Conservation (phyloP, 2,888 invertebrate species). For the Erpobdella octoculata region DNA sequence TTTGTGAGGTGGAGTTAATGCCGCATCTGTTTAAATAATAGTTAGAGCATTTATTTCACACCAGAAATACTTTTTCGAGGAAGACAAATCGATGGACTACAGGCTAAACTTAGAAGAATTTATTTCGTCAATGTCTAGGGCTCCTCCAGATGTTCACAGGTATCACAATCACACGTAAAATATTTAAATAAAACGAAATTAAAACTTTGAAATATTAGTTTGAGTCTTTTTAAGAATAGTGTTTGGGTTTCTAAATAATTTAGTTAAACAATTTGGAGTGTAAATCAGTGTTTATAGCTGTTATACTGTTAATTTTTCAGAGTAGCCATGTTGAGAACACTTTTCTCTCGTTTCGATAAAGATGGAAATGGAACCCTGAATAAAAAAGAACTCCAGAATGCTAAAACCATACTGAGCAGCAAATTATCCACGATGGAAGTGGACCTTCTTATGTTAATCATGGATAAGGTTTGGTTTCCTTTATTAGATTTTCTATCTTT, state of each 20-base stretch:
- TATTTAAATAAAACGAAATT: too few relatives aligned
- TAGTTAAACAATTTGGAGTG: not conserved
- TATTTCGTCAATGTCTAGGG: conserved; percentile 31
- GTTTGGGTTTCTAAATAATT: too few relatives aligned
- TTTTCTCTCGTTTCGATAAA: conserved; percentile 34
- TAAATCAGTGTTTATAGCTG: too few relatives aligned
- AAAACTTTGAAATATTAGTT: too few relatives aligned
- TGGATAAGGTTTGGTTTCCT: conserved; percentile 27
- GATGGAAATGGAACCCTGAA: conserved; percentile 34
- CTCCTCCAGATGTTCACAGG: conserved; percentile 34
- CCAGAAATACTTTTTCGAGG: conserved; percentile 32
- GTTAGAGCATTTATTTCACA: not conserved
- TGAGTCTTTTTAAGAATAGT: not conserved
- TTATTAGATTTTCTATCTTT: too few relatives aligned
- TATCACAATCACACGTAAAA: not conserved
- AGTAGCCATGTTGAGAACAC: conserved; percentile 32
- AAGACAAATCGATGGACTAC: conserved; percentile 33
- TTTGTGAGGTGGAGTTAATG: too few relatives aligned
- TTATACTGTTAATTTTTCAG: too few relatives aligned
- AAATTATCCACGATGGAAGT: conserved; percentile 32
- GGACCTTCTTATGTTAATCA: conserved; percentile 31
- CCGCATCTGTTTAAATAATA: too few relatives aligned
- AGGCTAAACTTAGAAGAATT: conserved; percentile 34
- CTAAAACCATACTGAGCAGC: conserved; percentile 32
- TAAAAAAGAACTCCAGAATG: conserved; percentile 33